A percentile compares a stretch with the other conserved stretches of the same genome.
Evolutionary conservation across 2,797 vertebrate genomes (phyloP).

Genomic region (Halcyon chelicuti): DNA sequence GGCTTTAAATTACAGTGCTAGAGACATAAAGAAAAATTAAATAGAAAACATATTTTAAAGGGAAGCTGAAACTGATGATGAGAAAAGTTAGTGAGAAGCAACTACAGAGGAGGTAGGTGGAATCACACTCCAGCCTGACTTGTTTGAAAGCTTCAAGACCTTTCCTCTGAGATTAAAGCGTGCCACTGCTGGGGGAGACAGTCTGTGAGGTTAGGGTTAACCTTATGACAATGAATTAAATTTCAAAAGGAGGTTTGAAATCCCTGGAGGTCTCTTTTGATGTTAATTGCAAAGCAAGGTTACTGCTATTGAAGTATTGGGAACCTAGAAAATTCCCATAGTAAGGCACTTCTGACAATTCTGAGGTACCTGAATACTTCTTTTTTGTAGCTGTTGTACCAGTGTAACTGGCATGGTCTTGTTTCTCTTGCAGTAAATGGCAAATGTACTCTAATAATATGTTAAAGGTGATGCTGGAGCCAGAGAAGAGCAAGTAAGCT

Average conservation of each 20-base stretch:
- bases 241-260: constrained; percentile 22
- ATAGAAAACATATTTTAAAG: neutral
- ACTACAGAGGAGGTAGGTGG: neutral
- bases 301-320: neutral
- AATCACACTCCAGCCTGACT: neutral
- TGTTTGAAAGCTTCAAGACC: neutral
- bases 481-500: too few relatives aligned
- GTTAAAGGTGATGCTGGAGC: neutral
- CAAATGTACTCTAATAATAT: neutral
- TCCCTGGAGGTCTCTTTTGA: neutral
- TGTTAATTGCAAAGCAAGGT: neutral
- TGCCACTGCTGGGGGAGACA: neutral
- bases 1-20: neutral
- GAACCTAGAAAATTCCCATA: neutral
- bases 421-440: neutral
- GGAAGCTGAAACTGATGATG: neutral
- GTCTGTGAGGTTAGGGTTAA: neutral
- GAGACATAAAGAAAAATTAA: constrained; percentile 9
- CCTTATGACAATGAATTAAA: neutral
- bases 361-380: neutral
- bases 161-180: constrained; percentile 15
- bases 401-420: neutral
- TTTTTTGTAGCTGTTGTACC: neutral
- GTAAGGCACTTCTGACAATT: neutral
- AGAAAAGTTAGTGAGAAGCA: neutral